A percentile compares a stretch with the other conserved stretches of the same genome.
Conservation (phyloP, 2,797 vertebrate genomes). For the Epinephelus awoara region DNA sequence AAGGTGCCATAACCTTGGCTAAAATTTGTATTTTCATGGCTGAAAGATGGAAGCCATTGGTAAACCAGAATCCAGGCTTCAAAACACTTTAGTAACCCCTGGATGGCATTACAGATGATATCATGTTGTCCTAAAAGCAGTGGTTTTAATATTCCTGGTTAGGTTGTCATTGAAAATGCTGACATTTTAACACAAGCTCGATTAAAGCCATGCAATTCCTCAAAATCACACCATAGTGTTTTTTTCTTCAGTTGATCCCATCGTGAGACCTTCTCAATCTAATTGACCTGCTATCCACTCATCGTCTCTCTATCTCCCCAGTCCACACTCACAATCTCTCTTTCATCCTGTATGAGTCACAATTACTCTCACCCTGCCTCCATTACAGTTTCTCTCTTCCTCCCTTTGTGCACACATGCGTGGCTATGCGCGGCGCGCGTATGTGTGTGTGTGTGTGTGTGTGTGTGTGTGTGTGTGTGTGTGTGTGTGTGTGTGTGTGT, state of each 20-base stretch:
- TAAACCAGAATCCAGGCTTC: background rate
- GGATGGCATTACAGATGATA: background rate
- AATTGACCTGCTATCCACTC: conserved; percentile 30
- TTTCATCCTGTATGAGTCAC: conserved; percentile 31
- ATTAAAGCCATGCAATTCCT: conserved; percentile 30
- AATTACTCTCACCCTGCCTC: conserved; percentile 28
- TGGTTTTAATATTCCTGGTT: background rate
- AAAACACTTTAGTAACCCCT: background rate
- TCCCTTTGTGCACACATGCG: conserved; percentile 12
- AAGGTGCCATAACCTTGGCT: background rate
- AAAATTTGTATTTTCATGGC: background rate
- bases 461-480: conserved; percentile 20
- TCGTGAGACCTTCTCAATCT: conserved; percentile 25
- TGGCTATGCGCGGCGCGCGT: background rate
- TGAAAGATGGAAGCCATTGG: background rate
- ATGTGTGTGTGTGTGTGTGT: conserved; percentile 23
- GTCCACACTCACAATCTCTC: conserved; percentile 34
- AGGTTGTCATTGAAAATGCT: conserved; percentile 32
- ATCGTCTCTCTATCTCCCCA: background rate
- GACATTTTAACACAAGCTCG: conserved; percentile 31
- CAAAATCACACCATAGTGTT: conserved; percentile 25
- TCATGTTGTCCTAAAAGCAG: conserved; percentile 1
- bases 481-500: conserved; percentile 22
- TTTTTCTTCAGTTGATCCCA: conserved; percentile 44
- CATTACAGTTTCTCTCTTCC: conserved; percentile 17